Percentiles rank a stretch among this genome's conserved stretches.
phyloP scores from a whole-genome alignment of 2,888 invertebrate species.

The Pachliopta kotzebuea region DNA sequence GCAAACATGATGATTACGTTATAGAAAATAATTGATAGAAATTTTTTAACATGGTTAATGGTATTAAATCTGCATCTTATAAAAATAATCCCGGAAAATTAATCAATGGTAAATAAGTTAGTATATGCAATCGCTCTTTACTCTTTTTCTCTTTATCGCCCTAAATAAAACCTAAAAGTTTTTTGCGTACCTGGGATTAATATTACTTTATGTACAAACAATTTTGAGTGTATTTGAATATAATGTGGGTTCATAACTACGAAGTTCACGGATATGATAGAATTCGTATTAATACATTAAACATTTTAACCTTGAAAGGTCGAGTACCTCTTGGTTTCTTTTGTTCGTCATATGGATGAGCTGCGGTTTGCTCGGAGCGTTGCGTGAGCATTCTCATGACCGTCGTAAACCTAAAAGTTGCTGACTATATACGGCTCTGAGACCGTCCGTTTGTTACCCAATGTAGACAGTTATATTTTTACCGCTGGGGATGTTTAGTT shows the following conservation, averaged over 20 bases:
- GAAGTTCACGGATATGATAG: conserved; percentile 29
- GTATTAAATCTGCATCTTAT: background rate
- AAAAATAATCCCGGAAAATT: background rate
- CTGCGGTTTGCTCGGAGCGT: conserved; percentile 31
- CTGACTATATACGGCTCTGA: conserved; percentile 23
- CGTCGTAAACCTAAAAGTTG: conserved; percentile 30
- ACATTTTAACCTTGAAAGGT: conserved; percentile 41
- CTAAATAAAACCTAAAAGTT: background rate
- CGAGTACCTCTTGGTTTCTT: conserved; percentile 36
- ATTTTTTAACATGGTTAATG: background rate
- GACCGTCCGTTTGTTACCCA: conserved; percentile 20
- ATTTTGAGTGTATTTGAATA: conserved; percentile 57
- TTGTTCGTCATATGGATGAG: conserved; percentile 35
- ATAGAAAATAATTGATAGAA: background rate
- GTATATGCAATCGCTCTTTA: background rate
- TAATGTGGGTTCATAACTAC: conserved; percentile 43
- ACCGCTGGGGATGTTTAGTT: background rate
- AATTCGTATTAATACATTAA: conserved; percentile 18
- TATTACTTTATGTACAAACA: conserved; percentile 45
- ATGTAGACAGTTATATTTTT: background rate
- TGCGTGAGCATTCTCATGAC: conserved; percentile 25
- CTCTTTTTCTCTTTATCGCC: background rate
- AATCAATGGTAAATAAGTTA: background rate
- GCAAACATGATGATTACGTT: background rate
- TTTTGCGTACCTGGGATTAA: background rate